phyloP scores from a whole-genome alignment of 2,797 vertebrate genomes.

The Botia kubotai region DNA sequence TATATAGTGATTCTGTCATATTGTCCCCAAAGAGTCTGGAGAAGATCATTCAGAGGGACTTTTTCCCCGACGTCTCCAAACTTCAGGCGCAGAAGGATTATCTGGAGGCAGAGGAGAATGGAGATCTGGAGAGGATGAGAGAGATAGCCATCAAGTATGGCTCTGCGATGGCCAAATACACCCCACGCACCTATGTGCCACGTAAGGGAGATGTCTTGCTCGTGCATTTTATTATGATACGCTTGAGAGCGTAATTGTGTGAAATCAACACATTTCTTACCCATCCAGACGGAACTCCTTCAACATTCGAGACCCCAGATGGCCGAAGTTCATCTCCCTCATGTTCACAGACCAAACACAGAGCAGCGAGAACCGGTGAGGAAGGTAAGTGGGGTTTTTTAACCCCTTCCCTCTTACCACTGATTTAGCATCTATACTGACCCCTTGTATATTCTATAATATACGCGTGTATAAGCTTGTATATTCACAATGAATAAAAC shows the following conservation, averaged over 20 bases:
- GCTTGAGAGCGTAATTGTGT: background rate
- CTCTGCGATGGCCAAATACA: conserved; percentile 84
- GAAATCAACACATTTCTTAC: background rate
- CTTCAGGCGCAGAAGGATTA: conserved; percentile 94
- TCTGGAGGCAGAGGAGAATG: conserved; percentile 92
- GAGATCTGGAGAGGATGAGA: conserved; percentile 93
- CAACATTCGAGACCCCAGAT: conserved; percentile 94
- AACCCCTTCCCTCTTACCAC: background rate
- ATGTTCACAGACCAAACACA: conserved; percentile 68
- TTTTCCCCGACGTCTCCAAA: conserved; percentile 95
- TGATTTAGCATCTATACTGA: background rate
- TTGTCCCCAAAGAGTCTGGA: conserved; percentile 82
- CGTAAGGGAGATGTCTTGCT: conserved; percentile 77
- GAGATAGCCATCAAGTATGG: conserved; percentile 95
- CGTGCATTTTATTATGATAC: background rate
- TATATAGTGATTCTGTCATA: background rate
- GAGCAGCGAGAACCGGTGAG: conserved; percentile 63
- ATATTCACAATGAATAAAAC: background rate
- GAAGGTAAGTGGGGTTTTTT: conserved; percentile 72
- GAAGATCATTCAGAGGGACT: conserved; percentile 95
- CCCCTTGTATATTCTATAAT: background rate
- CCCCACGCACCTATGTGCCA: conserved; percentile 84
- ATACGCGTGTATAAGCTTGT: background rate
- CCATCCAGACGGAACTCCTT: conserved; percentile 89
- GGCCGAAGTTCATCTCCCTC: conserved; percentile 77